These are phyloP conservation scores for Melieria crassipennis DNA, from an alignment of 2,888 invertebrate species.

Conservation along the genomic window DNA sequence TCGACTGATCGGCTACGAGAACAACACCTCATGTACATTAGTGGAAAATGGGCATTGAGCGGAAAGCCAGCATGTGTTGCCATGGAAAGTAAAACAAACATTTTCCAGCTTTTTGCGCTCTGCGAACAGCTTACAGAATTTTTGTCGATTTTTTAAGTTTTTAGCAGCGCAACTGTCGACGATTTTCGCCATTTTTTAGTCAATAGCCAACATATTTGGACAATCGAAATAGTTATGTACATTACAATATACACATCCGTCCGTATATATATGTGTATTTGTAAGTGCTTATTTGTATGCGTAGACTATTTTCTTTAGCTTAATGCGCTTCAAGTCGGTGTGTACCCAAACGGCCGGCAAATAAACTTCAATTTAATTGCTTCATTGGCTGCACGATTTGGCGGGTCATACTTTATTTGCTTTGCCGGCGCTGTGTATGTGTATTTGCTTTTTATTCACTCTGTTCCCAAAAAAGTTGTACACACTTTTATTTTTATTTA, in stretches of 20 bases:
- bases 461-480: too few species aligned
- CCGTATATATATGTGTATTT: not conserved
- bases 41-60: too few species aligned
- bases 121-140: slow-evolving; percentile 5
- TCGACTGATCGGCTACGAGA: not conserved
- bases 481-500: too few species aligned
- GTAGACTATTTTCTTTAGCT: not conserved
- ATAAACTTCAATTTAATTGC: slow-evolving; percentile 29
- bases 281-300: not conserved
- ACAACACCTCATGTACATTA: not conserved
- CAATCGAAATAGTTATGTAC: not conserved
- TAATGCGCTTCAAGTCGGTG: too few species aligned
- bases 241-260: not conserved
- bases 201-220: slow-evolving; percentile 8
- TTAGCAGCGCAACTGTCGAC: not conserved
- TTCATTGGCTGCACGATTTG: slow-evolving; percentile 19
- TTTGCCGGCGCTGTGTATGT: slow-evolving; percentile 8
- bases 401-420: not conserved
- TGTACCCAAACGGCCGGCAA: slow-evolving; percentile 9
- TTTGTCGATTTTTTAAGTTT: too few species aligned
- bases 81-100: not conserved
- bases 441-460: not conserved
- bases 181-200: not conserved
- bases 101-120: slow-evolving; percentile 6
- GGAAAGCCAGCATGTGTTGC: not conserved